phyloP scores from a whole-genome alignment of 2,113 vertebrate genomes.

The Perca schrenkii region DNA sequence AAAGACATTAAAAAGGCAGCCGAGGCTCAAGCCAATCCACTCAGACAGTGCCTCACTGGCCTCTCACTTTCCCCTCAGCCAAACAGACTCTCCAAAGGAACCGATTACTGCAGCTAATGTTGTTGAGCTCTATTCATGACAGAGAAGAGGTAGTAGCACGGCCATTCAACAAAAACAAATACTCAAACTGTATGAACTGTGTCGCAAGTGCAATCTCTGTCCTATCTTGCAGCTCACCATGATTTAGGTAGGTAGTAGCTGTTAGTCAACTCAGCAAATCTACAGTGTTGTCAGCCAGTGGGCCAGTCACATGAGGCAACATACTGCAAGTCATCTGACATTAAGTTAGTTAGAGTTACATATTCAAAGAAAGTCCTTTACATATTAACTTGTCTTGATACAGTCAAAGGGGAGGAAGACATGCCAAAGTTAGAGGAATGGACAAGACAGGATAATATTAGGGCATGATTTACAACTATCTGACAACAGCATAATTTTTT shows the following conservation, averaged over 20 bases:
- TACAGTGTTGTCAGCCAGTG: neutral
- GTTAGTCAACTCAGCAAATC: neutral
- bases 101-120: conserved; percentile 62
- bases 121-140: conserved; percentile 51
- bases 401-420: neutral
- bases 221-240: neutral
- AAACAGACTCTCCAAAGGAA: conserved; percentile 66
- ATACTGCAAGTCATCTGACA: neutral
- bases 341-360: neutral
- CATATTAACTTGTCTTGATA: conserved; percentile 1
- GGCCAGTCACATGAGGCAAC: conserved; percentile 17
- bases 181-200: conserved; percentile 1
- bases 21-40: conserved; percentile 67
- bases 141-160: neutral
- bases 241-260: neutral
- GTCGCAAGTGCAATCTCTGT: conserved; percentile 4
- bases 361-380: conserved; percentile 2
- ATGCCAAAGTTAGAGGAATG: neutral
- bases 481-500: neutral
- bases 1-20: conserved; percentile 77
- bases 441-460: neutral
- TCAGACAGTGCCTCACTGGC: conserved; percentile 63
- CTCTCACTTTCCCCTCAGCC: conserved; percentile 53
- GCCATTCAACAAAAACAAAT: conserved; percentile 41
- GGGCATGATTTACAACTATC: neutral